Evolutionary conservation across 2,113 vertebrate species (phyloP), one percentile per base, ranked within the genome.

Genomic region (Pachyramphus minor): DNA sequence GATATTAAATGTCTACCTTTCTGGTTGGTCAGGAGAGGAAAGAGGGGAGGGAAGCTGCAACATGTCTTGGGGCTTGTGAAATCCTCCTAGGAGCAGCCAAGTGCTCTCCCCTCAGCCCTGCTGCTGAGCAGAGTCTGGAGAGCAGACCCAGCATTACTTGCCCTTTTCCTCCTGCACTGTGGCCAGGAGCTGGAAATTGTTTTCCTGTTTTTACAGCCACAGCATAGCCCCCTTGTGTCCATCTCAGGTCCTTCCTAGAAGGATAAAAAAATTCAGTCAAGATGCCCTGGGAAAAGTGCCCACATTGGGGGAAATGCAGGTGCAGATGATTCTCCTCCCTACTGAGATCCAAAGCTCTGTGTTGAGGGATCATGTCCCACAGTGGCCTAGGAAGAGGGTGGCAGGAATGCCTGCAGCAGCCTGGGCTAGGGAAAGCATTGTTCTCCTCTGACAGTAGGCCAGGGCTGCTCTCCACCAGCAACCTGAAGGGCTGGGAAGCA

Each of bases 1-100:
- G 74, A 17, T 91, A 45, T 78, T 84, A 94, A 91, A 69, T 88
- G 68, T 64, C 85, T 92, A 30, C 67, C 59, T 52, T 79, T 60
- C 31, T 64, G 68, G 60, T 78, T 71, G 62, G 59, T 64, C 72
- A 50, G 73, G 30, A 56, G 82, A 74, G 55, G 75, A 5, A 75
- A 52, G 3, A 12, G n/a, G 3, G 44, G 22, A 71, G 58, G 53
- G 63, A 41, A 55, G 62, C 67, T 68, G 1, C 1, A 11, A 7
- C 15, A 2, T 64, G 49, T 58, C 68, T 68, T 0, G 0, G 50
- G 59, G 58, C 52, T 74, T 44, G 42, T n/a, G 71, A 69, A 90
- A 69, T 55, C 24, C 68, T 84, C 35, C 1, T 8, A 31, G 49
- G 42, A 18, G 10, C 39, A 69, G 45, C 35, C 39, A 62, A 49